Conservation (phyloP, 2,113 vertebrate genomes). For the Ciconia maguari region DNA sequence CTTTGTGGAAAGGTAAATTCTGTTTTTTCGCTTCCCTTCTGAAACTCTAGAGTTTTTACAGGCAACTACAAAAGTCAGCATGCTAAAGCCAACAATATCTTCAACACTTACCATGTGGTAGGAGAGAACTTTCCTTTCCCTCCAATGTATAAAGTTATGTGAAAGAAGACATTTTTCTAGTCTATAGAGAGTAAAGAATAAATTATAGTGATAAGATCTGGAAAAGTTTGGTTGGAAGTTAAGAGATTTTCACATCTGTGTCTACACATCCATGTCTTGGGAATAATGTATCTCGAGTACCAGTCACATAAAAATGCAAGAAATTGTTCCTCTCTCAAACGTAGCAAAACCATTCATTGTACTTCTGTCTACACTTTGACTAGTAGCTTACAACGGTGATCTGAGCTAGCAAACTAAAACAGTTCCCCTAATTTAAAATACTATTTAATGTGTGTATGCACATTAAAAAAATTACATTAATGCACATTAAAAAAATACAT, state of each 20-base stretch:
- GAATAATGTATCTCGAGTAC: conserved; percentile 76
- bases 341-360: conserved; percentile 49
- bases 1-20: conserved; percentile 67
- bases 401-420: not conserved
- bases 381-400: conserved; percentile 14
- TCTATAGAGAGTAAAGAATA: conserved; percentile 81
- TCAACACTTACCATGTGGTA: conserved; percentile 46
- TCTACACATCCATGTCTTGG: conserved; percentile 81
- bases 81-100: conserved; percentile 57
- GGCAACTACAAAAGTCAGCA: conserved; percentile 64
- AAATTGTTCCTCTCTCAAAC: conserved; percentile 62
- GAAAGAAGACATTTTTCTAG: conserved; percentile 73
- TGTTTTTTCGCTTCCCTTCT: conserved; percentile 69
- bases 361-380: conserved; percentile 46
- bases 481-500: not conserved
- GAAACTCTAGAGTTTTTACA: conserved; percentile 72
- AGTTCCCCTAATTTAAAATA: not conserved
- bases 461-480: not conserved
- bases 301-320: conserved; percentile 76
- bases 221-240: conserved; percentile 80
- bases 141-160: conserved; percentile 73
- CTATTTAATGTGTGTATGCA: not conserved
- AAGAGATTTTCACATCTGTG: conserved; percentile 90
- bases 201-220: conserved; percentile 86
- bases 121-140: conserved; percentile 62